Base-by-base conservation (phyloP, 2,888 invertebrate genomes). In the Diplazon laetatorius region DNA sequence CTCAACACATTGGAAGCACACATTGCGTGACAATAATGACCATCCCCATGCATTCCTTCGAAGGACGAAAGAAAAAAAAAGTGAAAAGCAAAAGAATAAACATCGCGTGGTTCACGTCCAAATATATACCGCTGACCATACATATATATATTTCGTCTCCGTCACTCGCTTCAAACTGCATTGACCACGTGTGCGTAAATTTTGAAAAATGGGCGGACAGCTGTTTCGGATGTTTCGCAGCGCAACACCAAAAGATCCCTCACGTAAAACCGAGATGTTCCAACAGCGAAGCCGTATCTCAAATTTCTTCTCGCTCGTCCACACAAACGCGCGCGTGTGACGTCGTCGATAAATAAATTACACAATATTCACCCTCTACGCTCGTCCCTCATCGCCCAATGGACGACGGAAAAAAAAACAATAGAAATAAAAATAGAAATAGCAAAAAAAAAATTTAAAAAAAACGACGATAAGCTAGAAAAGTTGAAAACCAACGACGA, bases 191-290 rank as follows among this genome's bases (percentile, higher is more conserved):
- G 62, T 77, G 48, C 48, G 39, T 35, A 59, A 4, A 20, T 63
- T 46, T 59, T 55, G 55, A 63, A 30, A 68, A 73, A 73, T 77
- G 73, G 77, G 77, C 68, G 77, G 77, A 77, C 77, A 77, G 68
- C 57, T 77, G 72, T 57, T 25, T 68, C 72, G 48, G 72, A 14
- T 16, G 55, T 8, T 37, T 57, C 42, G 8, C 25, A 70, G 55
- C 46, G 35, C 65, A 71, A 20, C n/a, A n/a, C 25, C 37, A n/a
- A 59, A n/a, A n/a, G n/a, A n/a, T n/a, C n/a, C 35, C 48, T 46
- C 35, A 57, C 46, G 16, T 25, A 46, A 77, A 73, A 69, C 25
- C 18, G 48, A 62, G 42, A 42, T 22, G 37, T 63, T 39, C 18
- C 57, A n/a, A 22, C 63, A 16, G 35, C 35, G 16, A 50, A 12